phyloP scores from a whole-genome alignment of 2,888 invertebrate species.

The Nudaria mundana region DNA sequence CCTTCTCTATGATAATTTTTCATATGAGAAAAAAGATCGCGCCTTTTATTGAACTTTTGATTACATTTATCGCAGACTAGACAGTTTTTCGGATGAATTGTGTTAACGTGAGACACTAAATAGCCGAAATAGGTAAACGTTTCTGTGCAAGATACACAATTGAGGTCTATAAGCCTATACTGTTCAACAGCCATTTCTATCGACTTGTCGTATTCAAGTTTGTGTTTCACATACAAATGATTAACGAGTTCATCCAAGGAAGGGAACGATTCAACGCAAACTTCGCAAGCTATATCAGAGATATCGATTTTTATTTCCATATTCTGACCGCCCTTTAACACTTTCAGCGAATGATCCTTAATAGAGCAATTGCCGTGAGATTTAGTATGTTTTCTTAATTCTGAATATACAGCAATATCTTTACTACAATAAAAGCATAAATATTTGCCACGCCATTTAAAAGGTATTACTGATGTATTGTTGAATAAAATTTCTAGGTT shows the following conservation, averaged over 20 bases:
- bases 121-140: conserved; percentile 69
- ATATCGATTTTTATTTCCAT: conserved; percentile 75
- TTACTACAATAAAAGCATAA: conserved; percentile 73
- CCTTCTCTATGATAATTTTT: conserved; percentile 74
- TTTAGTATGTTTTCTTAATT: conserved; percentile 61
- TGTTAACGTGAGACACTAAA: conserved; percentile 68
- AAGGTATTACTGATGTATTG: conserved; percentile 68
- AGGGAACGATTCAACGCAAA: conserved; percentile 51
- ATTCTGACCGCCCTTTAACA: conserved; percentile 67
- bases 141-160: conserved; percentile 57
- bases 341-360: conserved; percentile 64
- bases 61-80: conserved; percentile 67
- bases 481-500: conserved; percentile 72
- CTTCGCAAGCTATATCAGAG: conserved; percentile 58
- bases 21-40: conserved; percentile 69
- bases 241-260: conserved; percentile 49
- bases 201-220: conserved; percentile 55
- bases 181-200: conserved; percentile 72
- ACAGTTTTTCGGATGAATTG: conserved; percentile 67
- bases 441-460: conserved; percentile 76
- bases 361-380: conserved; percentile 64
- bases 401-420: conserved; percentile 54
- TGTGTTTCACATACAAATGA: conserved; percentile 58
- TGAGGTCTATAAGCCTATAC: conserved; percentile 57
- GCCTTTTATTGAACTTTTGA: conserved; percentile 68